Percentiles rank a stretch among this genome's conserved stretches.
These are phyloP conservation scores for Drosophila falleni DNA, from an alignment of 2,888 invertebrate genomes.

Conservation along the genomic window DNA sequence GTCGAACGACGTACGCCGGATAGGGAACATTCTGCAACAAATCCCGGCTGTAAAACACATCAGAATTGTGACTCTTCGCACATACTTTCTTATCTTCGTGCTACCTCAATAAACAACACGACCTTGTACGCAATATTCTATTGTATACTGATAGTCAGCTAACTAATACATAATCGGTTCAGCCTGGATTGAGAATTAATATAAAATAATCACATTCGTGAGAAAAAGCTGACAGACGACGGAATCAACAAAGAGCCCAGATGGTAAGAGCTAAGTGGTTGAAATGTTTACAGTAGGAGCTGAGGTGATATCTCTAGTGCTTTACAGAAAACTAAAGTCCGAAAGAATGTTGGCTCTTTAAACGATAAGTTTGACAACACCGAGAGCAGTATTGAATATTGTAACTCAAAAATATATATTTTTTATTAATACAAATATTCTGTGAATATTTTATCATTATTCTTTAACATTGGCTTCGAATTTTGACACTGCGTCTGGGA, in stretches of 20 bases:
- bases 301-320: too few relatives aligned
- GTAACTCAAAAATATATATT: too few relatives aligned
- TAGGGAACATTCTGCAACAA: conserved; percentile 17
- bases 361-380: too few relatives aligned
- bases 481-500: too few relatives aligned
- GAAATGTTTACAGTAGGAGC: background rate
- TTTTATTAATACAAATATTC: too few relatives aligned
- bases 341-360: too few relatives aligned
- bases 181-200: background rate
- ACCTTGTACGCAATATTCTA: conserved; percentile 44
- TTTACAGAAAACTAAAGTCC: too few relatives aligned
- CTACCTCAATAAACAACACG: conserved; percentile 8
- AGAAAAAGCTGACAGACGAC: background rate
- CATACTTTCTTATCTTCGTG: conserved; percentile 38
- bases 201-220: background rate
- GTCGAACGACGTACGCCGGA: background rate
- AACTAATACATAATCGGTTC: conserved; percentile 15
- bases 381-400: too few relatives aligned
- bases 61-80: conserved; percentile 15
- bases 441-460: too few relatives aligned
- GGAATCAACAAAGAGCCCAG: background rate
- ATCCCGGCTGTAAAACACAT: conserved; percentile 8
- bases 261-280: background rate
- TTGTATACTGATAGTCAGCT: conserved; percentile 7
- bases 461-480: too few relatives aligned